Evolutionary conservation across 64 coral and sea anemone genomes (phyloP), one percentile per base, ranked within the genome.

Genomic region (Dendronephthya gigantea): DNA sequence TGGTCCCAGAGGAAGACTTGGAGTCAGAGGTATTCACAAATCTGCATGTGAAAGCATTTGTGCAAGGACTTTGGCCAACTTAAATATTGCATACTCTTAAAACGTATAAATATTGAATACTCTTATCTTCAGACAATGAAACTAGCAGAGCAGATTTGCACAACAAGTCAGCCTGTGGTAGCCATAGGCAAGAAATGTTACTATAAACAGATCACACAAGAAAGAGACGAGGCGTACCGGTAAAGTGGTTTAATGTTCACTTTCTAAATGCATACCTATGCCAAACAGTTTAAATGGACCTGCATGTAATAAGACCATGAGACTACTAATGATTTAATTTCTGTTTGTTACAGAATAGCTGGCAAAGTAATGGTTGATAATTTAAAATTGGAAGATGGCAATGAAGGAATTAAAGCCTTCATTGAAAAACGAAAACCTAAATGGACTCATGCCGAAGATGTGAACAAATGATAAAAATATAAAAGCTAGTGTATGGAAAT

Each of bases 291-390:
- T n/a, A n/a, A n/a, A n/a, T n/a, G n/a, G n/a, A n/a, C n/a, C n/a
- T n/a, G n/a, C n/a, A n/a, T n/a, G n/a, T n/a, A n/a, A n/a, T n/a
- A n/a, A n/a, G n/a, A 12, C 50, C 50, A 52, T 52, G 13, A 52
- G 23, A 10, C 50, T 52, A 8, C 8, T n/a, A n/a, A n/a, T n/a
- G n/a, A n/a, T 16, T 52, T 52, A 52, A 16, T 52, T 2, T 52
- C 13, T 52, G 50, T 52, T 12, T 52, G 65, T 89, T n/a, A 27
- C 81, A 98, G 95, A 22, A 87, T 91, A 79, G 95, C 95, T 2
- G 95, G 91, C 70, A 35, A 86, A 84, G 85, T 92, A 19, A 98
- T 98, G 95, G 92, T 98, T 9, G 92, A 98, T 23, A 98, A 98
- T 19, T 92, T 98, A 19, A 85, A 98, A 32, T 81, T 93, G 25